Base-by-base conservation (phyloP, 2,888 invertebrate genomes). In the Drosophila nr. perissopoda region DNA sequence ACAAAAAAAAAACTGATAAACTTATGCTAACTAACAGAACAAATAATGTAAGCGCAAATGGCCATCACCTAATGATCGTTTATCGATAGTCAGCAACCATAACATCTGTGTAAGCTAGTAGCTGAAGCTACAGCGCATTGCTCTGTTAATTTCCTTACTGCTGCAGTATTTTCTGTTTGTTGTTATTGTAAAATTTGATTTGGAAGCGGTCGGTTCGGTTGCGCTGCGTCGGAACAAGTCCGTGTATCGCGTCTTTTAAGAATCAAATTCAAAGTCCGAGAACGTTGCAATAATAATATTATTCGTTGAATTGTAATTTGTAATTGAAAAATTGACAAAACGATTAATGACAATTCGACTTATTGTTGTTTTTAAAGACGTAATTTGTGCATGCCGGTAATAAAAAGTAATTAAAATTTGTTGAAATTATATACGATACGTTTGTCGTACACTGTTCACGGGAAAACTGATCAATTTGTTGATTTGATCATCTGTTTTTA, bases 171-270 rank as follows among this genome's bases (percentile, higher is more conserved):
- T 25, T 49, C 63, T 40, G 63, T 38, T 58, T 67, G 21, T 68
- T 76, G 68, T 78, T 76, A 78, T 79, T 78, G 79, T 76, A 59
- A 56, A 49, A 59, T 69, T 69, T 53, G 79, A 58, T 60, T 48
- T 73, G 38, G 65, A 29, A 57, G 72, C 72, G 67, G 56, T 62
- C 64, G 72, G 79, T 34, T 71, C 59, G 79, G 62, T 59, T 49
- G 58, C 31, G 45, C 48, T 29, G 38, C 56, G 51, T 69, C 54
- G 71, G 65, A 51, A 27, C 38, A 52, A 29, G n/a, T 56, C 33
- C 54, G 67, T 59, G 53, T 49, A 36, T 53, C 49, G 56, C 60
- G 68, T 33, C 51, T 72, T 71, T 68, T 52, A 56, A 78, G 48
- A 65, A 72, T 60, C 52, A 54, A 56, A 60, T 64, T 79, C 51